phyloP scores from a whole-genome alignment of 2,797 vertebrate species.

The Spizella passerina region DNA sequence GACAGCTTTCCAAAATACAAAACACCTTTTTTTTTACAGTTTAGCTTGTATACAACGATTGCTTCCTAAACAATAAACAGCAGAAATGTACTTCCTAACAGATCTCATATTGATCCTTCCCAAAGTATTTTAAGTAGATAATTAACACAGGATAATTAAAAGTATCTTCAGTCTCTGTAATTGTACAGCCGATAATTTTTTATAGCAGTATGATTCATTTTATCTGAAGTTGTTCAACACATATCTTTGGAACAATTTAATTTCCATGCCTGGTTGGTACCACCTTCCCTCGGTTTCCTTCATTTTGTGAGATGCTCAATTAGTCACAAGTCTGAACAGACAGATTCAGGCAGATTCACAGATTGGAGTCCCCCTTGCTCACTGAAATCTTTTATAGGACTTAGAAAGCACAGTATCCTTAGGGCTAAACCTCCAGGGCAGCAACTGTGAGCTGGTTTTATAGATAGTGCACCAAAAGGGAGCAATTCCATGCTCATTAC shows the following conservation, averaged over 20 bases:
- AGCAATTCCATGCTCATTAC: background rate
- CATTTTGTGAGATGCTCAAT: background rate
- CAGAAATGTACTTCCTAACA: background rate
- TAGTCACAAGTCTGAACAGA: background rate
- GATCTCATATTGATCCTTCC: background rate
- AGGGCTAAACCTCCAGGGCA: background rate
- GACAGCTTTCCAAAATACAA: background rate
- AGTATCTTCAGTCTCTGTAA: background rate
- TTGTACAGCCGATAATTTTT: constrained; percentile 13
- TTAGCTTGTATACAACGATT: background rate
- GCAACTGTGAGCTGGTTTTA: no score
- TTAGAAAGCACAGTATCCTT: background rate
- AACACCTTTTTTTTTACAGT: background rate
- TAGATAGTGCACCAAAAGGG: background rate
- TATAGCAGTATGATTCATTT: background rate
- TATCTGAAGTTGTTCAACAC: constrained; percentile 24
- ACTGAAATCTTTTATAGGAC: background rate
- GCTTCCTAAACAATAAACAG: background rate
- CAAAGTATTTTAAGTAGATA: background rate
- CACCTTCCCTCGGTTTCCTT: background rate
- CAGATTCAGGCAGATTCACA: background rate
- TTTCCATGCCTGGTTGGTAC: background rate
- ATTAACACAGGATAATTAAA: background rate
- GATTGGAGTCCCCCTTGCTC: background rate
- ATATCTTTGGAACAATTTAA: constrained; percentile 14